phyloP scores from a whole-genome alignment of 2,113 vertebrate genomes.

The Orcinus orca region DNA sequence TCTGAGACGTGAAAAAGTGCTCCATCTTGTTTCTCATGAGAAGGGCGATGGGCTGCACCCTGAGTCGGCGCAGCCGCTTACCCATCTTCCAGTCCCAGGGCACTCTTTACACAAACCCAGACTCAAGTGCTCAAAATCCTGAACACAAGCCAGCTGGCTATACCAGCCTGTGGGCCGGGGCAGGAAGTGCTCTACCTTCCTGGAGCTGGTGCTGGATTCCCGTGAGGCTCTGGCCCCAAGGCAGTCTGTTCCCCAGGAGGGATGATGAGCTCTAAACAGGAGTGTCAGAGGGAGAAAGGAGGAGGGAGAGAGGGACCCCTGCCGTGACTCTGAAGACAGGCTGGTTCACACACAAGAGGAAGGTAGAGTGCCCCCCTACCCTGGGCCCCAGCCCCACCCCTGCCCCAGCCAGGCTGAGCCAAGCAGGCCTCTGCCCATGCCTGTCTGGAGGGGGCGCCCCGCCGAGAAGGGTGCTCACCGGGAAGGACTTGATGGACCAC shows the following conservation, averaged over 20 bases:
- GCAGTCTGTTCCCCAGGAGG: not conserved
- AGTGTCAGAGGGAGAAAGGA: not conserved
- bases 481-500: constrained; percentile 99
- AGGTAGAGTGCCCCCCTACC: no score
- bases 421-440: not conserved
- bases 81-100: fast-evolving
- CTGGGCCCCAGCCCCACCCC: not conserved
- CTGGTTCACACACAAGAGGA: not conserved
- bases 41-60: fast-evolving
- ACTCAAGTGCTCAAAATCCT: not conserved
- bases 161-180: fast-evolving
- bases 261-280: not conserved
- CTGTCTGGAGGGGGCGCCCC: not conserved
- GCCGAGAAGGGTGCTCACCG: constrained; percentile 83
- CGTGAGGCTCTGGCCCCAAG: not conserved
- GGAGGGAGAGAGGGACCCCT: fast-evolving
- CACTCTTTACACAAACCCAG: not conserved
- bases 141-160: not conserved
- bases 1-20: not conserved
- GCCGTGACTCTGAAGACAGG: not conserved
- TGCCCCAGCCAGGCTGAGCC: no score
- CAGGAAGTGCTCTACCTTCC: fast-evolving
- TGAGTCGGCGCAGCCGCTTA: not conserved
- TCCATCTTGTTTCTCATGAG: fast-evolving
- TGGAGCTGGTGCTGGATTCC: not conserved